A percentile compares a stretch with the other conserved stretches of the same genome.
phyloP scores from a whole-genome alignment of 2,113 vertebrate species.

The cat (Felis catus) region F.catus_Fca126_mat1.0 CM031419.1:72569501-72570000 shows the following conservation, averaged over 20 bases:
- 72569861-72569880: background rate
- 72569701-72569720: background rate
- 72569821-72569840: slow-evolving; percentile 15
- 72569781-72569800: background rate
- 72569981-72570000: slow-evolving; percentile 32
- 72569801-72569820: background rate
- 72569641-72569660: background rate
- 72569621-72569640: background rate
- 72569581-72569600: background rate
- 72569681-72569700: background rate
- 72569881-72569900: background rate
- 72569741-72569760: background rate
- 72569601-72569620: background rate
- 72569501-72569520: background rate
- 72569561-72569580: background rate
- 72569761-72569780: slow-evolving; percentile 36
- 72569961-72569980: background rate
- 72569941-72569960: background rate
- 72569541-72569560: background rate
- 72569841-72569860: background rate
- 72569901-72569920: background rate
- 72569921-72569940: background rate
- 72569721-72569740: background rate
- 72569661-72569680: background rate
- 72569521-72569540: background rate